phyloP scores from a whole-genome alignment of 2,797 vertebrate genomes.

The Pitangus sulphuratus region DNA sequence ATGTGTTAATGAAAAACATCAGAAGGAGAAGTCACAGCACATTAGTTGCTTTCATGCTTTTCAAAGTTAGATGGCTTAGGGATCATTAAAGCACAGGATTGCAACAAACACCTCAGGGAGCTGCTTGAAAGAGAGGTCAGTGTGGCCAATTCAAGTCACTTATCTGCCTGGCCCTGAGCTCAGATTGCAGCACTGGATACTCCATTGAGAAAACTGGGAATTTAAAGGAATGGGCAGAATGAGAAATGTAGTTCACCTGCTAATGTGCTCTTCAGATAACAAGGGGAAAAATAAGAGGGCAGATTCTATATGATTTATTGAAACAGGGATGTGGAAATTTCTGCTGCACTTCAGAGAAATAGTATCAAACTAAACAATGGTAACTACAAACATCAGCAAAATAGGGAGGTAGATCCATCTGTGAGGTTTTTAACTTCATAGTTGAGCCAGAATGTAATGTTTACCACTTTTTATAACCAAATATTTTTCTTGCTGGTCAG shows the following conservation, averaged over 20 bases:
- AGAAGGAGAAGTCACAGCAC: not conserved
- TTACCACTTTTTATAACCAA: constrained; percentile 22
- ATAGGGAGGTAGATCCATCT: not conserved
- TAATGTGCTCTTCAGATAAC: not conserved
- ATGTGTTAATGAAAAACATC: not conserved
- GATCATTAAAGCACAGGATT: not conserved
- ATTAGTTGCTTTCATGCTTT: not conserved
- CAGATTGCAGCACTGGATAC: not conserved
- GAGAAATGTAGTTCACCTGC: not conserved
- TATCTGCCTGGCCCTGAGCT: not conserved
- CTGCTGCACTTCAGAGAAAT: not conserved
- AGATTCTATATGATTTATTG: not conserved
- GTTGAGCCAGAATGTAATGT: constrained; percentile 25
- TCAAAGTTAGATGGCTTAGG: not conserved
- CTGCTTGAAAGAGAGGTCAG: not conserved
- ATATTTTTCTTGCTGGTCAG: not conserved
- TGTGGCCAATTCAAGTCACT: not conserved
- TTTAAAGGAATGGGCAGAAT: not conserved
- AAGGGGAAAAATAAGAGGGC: not conserved
- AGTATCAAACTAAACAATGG: not conserved
- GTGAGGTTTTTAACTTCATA: not conserved
- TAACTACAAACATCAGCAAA: not conserved
- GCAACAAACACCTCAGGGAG: not conserved
- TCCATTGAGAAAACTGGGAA: not conserved
- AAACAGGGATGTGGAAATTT: not conserved